Evolutionary conservation across 2,797 vertebrate genomes (phyloP).

Genomic region (Aulostomus chinensis): DNA sequence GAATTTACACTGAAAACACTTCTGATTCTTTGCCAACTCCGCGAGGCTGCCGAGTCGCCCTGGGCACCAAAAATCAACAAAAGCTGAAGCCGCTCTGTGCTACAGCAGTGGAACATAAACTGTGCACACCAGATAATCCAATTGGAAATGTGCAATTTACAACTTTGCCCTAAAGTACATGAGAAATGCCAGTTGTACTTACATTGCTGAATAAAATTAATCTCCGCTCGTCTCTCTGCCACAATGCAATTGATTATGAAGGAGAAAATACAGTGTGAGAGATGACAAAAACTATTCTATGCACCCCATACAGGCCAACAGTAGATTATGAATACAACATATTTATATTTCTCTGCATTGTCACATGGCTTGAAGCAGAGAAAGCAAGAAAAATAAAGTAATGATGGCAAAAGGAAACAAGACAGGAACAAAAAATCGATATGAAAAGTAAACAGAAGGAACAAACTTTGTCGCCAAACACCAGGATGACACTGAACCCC

Average conservation of each 20-base stretch:
- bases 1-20: constrained; percentile 38
- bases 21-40: constrained; percentile 35
- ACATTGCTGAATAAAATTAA: constrained; percentile 20
- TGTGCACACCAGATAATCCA: constrained; percentile 44
- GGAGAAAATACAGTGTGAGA: constrained; percentile 26
- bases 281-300: constrained; percentile 26
- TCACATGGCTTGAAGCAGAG: not conserved
- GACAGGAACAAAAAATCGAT: not conserved
- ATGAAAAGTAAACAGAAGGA: not conserved
- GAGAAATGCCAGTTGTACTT: constrained; percentile 19
- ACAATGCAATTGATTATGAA: constrained; percentile 29
- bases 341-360: not conserved
- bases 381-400: constrained; percentile 8
- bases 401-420: not conserved
- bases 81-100: constrained; percentile 27
- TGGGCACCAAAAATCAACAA: constrained; percentile 39
- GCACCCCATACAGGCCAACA: not conserved
- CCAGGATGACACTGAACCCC: too few relatives aligned
- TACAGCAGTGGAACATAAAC: constrained; percentile 35
- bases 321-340: constrained; percentile 15
- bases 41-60: constrained; percentile 18
- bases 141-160: constrained; percentile 63
- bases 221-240: constrained; percentile 9
- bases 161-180: constrained; percentile 40
- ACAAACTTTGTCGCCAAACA: too few relatives aligned